A percentile compares a stretch with the other conserved stretches of the same genome.
phyloP scores from a whole-genome alignment of 2,113 vertebrate genomes.

The Sitta europaea region DNA sequence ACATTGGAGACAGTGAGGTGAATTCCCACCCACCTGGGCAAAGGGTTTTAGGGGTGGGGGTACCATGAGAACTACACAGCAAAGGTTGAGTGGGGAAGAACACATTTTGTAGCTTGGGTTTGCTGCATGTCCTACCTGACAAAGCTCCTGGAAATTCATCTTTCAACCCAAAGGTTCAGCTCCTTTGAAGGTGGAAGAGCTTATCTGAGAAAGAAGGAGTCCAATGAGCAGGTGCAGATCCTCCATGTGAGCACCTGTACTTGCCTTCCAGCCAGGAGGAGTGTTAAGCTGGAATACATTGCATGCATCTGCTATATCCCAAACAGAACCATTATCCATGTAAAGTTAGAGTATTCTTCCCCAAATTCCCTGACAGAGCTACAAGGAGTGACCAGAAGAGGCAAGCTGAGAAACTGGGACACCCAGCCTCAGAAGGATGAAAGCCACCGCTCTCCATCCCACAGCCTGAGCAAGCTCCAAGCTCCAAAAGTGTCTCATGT shows the following conservation, averaged over 20 bases:
- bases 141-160: not conserved
- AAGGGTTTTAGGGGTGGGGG: not conserved
- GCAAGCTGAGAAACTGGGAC: not conserved
- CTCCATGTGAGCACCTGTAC: not conserved
- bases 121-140: not conserved
- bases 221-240: not conserved
- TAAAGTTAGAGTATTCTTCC: not conserved
- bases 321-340: not conserved
- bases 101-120: not conserved
- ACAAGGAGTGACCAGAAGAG: not conserved
- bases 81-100: not conserved
- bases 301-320: not conserved
- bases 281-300: not conserved
- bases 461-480: not conserved
- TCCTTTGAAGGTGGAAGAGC: not conserved
- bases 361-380: not conserved
- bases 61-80: not conserved
- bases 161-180: not conserved
- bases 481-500: not conserved
- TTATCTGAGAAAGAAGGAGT: not conserved
- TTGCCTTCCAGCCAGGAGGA: not conserved
- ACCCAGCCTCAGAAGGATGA: not conserved
- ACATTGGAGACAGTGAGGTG: not conserved
- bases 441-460: not conserved
- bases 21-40: not conserved